Base-by-base conservation (phyloP, 2,888 invertebrate species). In the Netelia fuscicornis region DNA sequence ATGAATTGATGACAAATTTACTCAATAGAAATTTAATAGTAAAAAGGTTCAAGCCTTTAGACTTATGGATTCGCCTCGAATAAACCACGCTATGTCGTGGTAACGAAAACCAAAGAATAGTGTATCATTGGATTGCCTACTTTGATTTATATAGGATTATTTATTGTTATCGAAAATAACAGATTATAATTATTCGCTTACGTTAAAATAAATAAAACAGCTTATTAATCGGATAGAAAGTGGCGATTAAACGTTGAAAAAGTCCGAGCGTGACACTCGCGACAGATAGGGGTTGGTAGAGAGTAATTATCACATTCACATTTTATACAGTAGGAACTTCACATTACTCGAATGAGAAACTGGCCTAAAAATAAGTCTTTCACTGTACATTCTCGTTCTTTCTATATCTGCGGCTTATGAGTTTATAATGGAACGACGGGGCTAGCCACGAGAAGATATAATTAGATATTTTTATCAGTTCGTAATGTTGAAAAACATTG, bases 341-440 rank as follows among this genome's bases (percentile, higher is more conserved):
- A 68, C 48, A 74, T 62, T 78, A 74, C 54, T 10, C 20, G 25
- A 72, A 82, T 71, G 71, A 56, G 58, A 10, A 11, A 11, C 13
- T 10, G 10, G 54, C 79, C 78, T 83, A 83, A 83, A 83, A 83
- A 83, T 83, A 83, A 74, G 67, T 42, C 78, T 42, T 62, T 20
- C n/a, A 48, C 17, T 64, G 70, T 64, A 62, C 54, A 5, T 37
- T 1, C 25, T 13, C 37, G 42, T 56, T 10, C 54, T 48, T 42
- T 58, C 20, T 48, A n/a, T 23, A 17, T 54, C 17, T 25, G 25
- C 23, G 42, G 20, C 52, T 30, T 62, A 60, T 25, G 68, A 72
- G 23, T 79, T 56, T 77, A 37, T 25, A 64, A 74, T 68, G 52
- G n/a, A 48, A 67, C 42, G 23, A n/a, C 11, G 3, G n/a, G 42